Evolutionary conservation across 2,888 invertebrate species (phyloP), one percentile per base, ranked within the genome.

Genomic region (Latrodectus elegans): DNA sequence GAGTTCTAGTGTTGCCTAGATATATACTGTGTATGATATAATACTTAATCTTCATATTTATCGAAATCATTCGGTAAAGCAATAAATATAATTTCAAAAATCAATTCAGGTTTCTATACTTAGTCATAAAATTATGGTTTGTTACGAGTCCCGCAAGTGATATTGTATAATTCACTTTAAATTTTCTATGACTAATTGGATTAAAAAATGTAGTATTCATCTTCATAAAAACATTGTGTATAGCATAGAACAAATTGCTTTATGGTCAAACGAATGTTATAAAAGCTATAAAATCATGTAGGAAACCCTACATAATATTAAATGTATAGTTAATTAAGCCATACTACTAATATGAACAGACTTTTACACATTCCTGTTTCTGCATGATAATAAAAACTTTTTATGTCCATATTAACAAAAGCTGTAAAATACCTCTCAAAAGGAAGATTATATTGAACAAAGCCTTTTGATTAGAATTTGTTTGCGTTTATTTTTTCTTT

Each of bases 351-450:
- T 60, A 60, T 60, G 60, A 76, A 65, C 49, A 17, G 52, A 52
- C 52, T 51, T 64, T 22, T 22, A 75, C 55, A 75, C 64, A 75
- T 51, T 76, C 76, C n/a, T 76, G 51, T 49, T 65, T 64, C 52
- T 51, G 26, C 52, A 10, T 65, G 67, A 76, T 76, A 49, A 65
- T 76, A 76, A 65, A 64, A 76, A 38, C 65, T 65, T 65, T 76
- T 76, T 76, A 64, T 76, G 65, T 65, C 49, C 49, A 65, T 65
- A 76, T 76, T 65, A 76, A 76, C 76, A 76, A 76, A 67, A 49
- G 65, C 67, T 52, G 38, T 76, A 65, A 65, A 76, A 67, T 76
- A 65, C 51, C 76, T 67, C 65, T 11, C 51, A 26, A 49, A 38
- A 75, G 14, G 60, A 60, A 60, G 49, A 75, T 65, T 64, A 49